Evolutionary conservation across 2,113 vertebrate species (phyloP), one percentile per base, ranked within the genome.

Genomic region (Stegostoma tigrinum): DNA sequence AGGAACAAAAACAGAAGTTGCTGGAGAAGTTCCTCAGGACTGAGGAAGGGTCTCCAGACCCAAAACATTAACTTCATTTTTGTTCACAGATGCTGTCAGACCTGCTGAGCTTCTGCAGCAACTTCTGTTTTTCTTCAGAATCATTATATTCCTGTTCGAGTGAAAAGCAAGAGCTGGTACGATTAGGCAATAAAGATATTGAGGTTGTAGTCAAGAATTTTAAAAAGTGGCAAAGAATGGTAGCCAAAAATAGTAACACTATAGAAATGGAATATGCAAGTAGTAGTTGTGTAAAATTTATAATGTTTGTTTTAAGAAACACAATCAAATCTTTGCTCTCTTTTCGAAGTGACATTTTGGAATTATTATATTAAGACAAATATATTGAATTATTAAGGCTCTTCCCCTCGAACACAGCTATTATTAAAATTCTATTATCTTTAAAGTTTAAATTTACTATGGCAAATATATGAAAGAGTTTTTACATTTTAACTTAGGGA

Each of bases 271-370:
- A 91, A 91, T 64, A 64, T 17, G 8, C 21, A 34, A 89, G 45
- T 89, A 89, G 42, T 10, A 87, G 55, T 61, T 91, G 55, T 91
- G 12, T 89, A 61, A 89, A 86, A 55, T 89, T 55, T 89, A 64
- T 90, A 17, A 61, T 55, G 34, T 91, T 91, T 91, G 64, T 64
- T 91, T 91, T 91, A n/a, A 64, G 30, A 91, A 91, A 64, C 55
- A 91, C 87, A 55, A 91, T 91, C 4, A 91, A 91, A 34, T 64
- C 3, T 34, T 61, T 91, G 80, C 15, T 5, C 6, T n/a, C 55
- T 91, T 64, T 12, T 19, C n/a, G 17, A 91, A 91, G 55, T 91
- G 87, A 91, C 30, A 34, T n/a, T 48, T 91, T 91, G 61, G 14
- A 91, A 91, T 91, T 91, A 91, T 38, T 64, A 91, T 64, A 83